A percentile compares a stretch with the other conserved stretches of the same genome.
phyloP scores from a whole-genome alignment of 2,888 invertebrate species.

The Monochamus alternatus region DNA sequence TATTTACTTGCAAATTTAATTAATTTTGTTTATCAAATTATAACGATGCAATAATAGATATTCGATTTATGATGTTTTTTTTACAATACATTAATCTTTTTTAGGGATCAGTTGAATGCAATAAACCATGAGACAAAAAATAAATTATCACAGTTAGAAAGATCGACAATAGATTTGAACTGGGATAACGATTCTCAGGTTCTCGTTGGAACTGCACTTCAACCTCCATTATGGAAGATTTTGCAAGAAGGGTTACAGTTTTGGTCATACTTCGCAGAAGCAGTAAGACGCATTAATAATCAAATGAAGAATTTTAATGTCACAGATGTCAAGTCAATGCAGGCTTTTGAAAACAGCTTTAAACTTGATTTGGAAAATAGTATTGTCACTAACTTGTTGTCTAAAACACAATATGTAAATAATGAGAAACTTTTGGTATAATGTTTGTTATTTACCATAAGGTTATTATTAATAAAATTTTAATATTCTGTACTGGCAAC shows the following conservation, averaged over 20 bases:
- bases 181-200: slow-evolving; percentile 60
- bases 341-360: slow-evolving; percentile 60
- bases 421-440: slow-evolving; percentile 57
- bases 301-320: slow-evolving; percentile 58
- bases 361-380: slow-evolving; percentile 59
- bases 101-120: slow-evolving; percentile 61
- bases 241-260: slow-evolving; percentile 63
- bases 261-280: slow-evolving; percentile 59
- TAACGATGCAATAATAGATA: no score
- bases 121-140: slow-evolving; percentile 63
- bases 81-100: slow-evolving; percentile 44
- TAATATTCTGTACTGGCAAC: no score
- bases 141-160: slow-evolving; percentile 61
- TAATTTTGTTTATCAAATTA: no score
- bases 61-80: no score
- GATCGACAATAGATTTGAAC: slow-evolving; percentile 61
- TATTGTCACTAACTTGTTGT: slow-evolving; percentile 57
- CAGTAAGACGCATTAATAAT: slow-evolving; percentile 59
- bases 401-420: slow-evolving; percentile 66
- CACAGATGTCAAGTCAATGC: slow-evolving; percentile 58
- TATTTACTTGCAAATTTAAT: no score
- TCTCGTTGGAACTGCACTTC: slow-evolving; percentile 64
- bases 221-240: slow-evolving; percentile 64
- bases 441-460: neutral
- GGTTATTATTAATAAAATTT: no score